Base-by-base conservation (phyloP, 2,888 invertebrate genomes). In the Plutella xylostella region DNA sequence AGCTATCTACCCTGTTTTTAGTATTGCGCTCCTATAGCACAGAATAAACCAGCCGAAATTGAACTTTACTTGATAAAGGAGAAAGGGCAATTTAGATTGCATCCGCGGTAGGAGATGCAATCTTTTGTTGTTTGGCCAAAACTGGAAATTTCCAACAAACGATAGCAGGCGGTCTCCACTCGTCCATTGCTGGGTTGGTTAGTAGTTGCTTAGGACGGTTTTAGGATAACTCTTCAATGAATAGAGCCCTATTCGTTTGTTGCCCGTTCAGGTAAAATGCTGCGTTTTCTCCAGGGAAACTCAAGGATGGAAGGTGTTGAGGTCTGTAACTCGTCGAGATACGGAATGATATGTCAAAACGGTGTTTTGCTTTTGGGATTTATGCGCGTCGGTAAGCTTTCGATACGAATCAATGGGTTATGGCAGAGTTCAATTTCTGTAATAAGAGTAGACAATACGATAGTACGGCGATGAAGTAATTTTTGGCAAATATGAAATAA, bases 271-370 rank as follows among this genome's bases (percentile, higher is more conserved):
- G 17, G 12, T 18, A 15, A 34, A 34, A 21, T 37, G 37, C n/a
- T 2, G 11, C 18, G 30, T 19, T 12, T 19, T 41, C 30, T 41
- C 41, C 4, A 17, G 31, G 41, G 41, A 39, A 17, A 14, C 37
- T 17, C 1, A 20, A 14, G 18, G 60, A 44, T 63, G 63, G 64
- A 66, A 73, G 76, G 77, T 75, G 77, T 73, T 69, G 74, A 76
- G 66, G 64, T 74, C 72, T 72, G 72, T 34, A 15, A 18, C 37
- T 63, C 64, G 64, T 57, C 69, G 70, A 18, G 41, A 72, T 74
- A 76, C 79, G 79, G 80, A 79, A 78, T 78, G 76, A 71, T 74
- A 74, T 70, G 79, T 82, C 82, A 82, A 75, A 82, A 79, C 66
- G 66, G 68, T 66, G 73, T 76, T 73, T 70, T 72, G 69, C 76